Evolutionary conservation across 2,113 vertebrate species (phyloP).

Genomic region (Chauna torquata): DNA sequence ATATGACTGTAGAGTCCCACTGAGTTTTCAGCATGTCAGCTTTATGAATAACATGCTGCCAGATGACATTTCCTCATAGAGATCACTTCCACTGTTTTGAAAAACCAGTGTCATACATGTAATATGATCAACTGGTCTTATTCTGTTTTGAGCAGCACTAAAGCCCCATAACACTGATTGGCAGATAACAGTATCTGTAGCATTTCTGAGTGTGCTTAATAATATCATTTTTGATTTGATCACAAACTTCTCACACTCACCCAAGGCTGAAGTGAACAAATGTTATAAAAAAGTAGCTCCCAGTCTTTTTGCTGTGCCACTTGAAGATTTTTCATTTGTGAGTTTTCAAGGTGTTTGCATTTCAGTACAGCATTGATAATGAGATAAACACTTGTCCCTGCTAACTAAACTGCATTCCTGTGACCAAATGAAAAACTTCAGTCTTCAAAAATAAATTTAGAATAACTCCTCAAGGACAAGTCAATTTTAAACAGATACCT

Average conservation of each 20-base stretch:
- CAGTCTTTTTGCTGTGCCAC: not conserved
- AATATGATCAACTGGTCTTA: not conserved
- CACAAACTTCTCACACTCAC: not conserved
- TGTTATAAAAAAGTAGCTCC: not conserved
- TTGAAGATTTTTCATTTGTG: not conserved
- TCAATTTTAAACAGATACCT: not conserved
- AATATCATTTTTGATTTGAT: not conserved
- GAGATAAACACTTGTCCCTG: not conserved
- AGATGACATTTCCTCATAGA: not conserved
- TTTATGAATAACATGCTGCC: not conserved
- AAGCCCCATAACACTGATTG: not conserved
- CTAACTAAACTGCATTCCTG: not conserved
- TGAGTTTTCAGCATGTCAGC: not conserved
- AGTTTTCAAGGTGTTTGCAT: not conserved
- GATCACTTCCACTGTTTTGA: not conserved
- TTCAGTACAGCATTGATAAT: not conserved
- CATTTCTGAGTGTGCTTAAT: not conserved
- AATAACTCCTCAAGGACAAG: not conserved
- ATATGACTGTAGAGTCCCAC: not conserved
- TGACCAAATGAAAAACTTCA: not conserved
- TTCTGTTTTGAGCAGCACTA: not conserved
- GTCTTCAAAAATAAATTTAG: not conserved
- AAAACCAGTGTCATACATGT: not conserved
- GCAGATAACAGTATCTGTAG: not conserved
- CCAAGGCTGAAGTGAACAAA: not conserved